A percentile compares a stretch with the other conserved stretches of the same genome.
Evolutionary conservation across 2,888 invertebrate species (phyloP).

Genomic region (Nasonia oneida): DNA sequence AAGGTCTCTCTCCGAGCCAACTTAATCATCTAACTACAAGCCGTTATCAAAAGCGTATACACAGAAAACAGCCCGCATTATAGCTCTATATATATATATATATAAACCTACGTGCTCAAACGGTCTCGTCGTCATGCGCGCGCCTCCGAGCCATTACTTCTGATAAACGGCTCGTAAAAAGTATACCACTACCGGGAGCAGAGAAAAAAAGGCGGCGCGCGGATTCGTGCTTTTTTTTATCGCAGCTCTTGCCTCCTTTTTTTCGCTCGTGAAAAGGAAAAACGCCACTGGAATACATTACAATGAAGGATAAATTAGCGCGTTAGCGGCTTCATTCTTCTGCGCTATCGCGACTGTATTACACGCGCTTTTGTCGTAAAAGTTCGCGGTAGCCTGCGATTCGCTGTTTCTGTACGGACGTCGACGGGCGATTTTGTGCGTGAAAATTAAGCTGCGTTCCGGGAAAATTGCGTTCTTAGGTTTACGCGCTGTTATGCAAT

Average conservation of each 20-base stretch:
- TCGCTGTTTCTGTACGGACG: neutral
- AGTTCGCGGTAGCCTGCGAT: neutral
- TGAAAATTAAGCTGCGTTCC: slow-evolving; percentile 1
- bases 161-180: slow-evolving; percentile 46
- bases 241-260: neutral
- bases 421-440: neutral
- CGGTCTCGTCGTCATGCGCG: neutral
- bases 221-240: slow-evolving; percentile 7
- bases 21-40: neutral
- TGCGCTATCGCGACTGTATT: neutral
- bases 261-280: neutral
- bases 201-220: neutral
- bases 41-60: neutral
- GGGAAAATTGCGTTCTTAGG: neutral
- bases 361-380: neutral
- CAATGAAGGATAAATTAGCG: slow-evolving; percentile 35
- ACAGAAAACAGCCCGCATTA: neutral
- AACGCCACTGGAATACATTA: slow-evolving; percentile 26
- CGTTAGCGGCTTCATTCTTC: slow-evolving; percentile 8
- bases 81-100: neutral
- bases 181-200: neutral
- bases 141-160: slow-evolving; percentile 28
- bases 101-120: neutral
- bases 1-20: neutral
- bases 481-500: neutral